Percentiles rank a stretch among this genome's conserved stretches.
These are phyloP conservation scores for Aphis craccivora DNA, from an alignment of 1,140 invertebrate genomes.

Conservation along the genomic window DNA sequence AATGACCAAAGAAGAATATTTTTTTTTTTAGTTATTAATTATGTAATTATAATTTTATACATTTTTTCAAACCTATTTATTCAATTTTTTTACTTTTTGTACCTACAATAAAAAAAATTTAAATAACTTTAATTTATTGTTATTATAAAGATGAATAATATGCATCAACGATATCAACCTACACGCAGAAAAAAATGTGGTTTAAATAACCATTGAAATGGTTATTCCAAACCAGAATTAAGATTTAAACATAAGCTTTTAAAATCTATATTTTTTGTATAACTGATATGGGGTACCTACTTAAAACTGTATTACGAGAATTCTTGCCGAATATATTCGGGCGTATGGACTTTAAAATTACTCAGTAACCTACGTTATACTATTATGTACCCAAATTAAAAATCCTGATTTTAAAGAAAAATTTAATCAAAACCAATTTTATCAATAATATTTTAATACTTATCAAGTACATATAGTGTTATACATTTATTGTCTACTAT, in stretches of 20 bases:
- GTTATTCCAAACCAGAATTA: no score
- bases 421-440: background rate
- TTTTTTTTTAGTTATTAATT: no score
- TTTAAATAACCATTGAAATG: no score
- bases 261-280: background rate
- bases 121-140: background rate
- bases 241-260: no score
- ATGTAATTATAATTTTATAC: background rate
- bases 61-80: background rate
- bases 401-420: background rate
- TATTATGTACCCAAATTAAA: background rate
- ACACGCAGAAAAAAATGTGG: no score
- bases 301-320: background rate
- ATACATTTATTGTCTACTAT: background rate
- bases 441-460: background rate
- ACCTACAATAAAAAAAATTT: background rate
- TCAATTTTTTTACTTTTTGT: background rate
- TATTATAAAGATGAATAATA: background rate
- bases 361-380: background rate
- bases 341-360: background rate
- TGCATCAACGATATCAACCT: background rate
- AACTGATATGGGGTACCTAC: background rate
- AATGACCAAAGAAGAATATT: background rate
- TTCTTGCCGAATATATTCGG: background rate
- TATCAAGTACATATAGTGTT: background rate